phyloP scores from a whole-genome alignment of 2,113 vertebrate species.

The Dasyurus viverrinus region DNA sequence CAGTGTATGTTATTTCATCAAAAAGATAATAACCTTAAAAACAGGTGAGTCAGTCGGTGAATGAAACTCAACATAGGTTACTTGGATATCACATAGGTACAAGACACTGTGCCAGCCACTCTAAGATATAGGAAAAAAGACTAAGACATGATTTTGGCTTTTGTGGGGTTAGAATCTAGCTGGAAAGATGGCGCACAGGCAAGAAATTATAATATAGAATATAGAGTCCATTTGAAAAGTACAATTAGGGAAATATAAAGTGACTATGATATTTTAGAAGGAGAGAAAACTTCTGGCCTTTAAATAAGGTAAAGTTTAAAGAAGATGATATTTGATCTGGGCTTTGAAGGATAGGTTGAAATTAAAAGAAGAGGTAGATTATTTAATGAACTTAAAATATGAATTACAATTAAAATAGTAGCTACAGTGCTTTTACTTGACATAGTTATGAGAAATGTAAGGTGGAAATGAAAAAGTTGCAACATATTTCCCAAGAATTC shows the following conservation, averaged over 20 bases:
- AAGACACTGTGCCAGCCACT: background rate
- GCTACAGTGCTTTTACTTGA: background rate
- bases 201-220: background rate
- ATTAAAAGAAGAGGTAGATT: background rate
- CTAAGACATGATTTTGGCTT: conserved; percentile 10
- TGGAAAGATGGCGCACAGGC: background rate
- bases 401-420: background rate
- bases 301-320: background rate
- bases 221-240: background rate
- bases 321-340: background rate
- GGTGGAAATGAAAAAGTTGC: background rate
- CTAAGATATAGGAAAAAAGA: background rate
- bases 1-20: background rate
- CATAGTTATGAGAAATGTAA: background rate
- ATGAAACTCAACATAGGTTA: background rate
- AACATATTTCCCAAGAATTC: background rate
- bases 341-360: background rate
- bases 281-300: background rate
- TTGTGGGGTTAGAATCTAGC: background rate
- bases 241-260: conserved; percentile 1
- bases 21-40: background rate
- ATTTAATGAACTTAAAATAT: background rate
- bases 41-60: background rate
- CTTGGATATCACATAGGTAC: background rate
- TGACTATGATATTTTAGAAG: background rate